Conservation (phyloP, 2,888 invertebrate species). For the Allacma fusca region DNA sequence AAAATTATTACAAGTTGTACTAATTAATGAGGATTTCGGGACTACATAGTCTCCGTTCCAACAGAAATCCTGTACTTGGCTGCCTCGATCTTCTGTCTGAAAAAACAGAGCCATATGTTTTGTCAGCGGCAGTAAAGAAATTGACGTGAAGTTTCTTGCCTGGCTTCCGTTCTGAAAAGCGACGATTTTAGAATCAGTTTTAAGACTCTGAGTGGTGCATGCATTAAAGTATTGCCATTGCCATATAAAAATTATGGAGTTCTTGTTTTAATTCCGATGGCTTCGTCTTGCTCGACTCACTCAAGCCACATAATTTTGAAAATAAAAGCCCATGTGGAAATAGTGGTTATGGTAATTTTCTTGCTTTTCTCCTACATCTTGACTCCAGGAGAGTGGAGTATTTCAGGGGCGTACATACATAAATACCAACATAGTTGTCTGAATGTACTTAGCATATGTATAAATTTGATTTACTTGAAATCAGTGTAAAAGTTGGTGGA, state of each 20-base stretch:
- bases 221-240: not conserved
- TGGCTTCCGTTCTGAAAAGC: conserved; percentile 11
- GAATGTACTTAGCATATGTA: not conserved
- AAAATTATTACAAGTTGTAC: too few relatives aligned
- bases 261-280: conserved; percentile 1
- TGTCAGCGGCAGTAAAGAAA: not conserved
- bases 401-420: not conserved
- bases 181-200: not conserved
- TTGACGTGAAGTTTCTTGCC: not conserved
- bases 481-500: conserved; percentile 2
- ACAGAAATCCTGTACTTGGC: too few relatives aligned
- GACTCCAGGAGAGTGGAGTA: not conserved
- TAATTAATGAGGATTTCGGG: too few relatives aligned
- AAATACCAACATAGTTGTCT: not conserved
- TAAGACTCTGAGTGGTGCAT: not conserved
- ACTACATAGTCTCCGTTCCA: too few relatives aligned
- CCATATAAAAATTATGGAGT: not conserved
- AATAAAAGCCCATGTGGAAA: conserved; percentile 6
- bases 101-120: not conserved
- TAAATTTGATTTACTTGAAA: conserved; percentile 6
- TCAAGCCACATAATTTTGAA: not conserved
- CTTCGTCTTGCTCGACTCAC: conserved; percentile 9
- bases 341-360: conserved; percentile 12
- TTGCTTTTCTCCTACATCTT: conserved; percentile 7
- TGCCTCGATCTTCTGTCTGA: not conserved